Conservation (phyloP, 1,140 invertebrate genomes). For the Drosophila nigrodunni region DNA sequence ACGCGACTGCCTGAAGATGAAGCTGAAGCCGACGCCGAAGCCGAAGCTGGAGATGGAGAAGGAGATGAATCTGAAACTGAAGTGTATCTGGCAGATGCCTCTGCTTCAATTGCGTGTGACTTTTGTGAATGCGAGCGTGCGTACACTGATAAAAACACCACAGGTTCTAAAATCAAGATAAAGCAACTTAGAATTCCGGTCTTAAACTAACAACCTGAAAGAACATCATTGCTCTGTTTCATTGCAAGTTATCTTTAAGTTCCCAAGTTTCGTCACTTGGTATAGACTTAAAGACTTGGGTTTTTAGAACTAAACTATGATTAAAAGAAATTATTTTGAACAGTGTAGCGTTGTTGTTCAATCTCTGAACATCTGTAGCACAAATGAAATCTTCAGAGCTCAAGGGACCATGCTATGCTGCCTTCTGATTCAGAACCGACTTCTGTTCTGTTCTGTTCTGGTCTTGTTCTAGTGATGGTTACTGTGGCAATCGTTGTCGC, state of each 20-base stretch:
- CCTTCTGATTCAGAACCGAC: background rate
- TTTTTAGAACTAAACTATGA: too few relatives aligned
- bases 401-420: slow-evolving; percentile 60
- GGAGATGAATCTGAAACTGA: slow-evolving; percentile 39
- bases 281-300: too few relatives aligned
- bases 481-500: slow-evolving; percentile 65
- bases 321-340: too few relatives aligned
- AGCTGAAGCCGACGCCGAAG: slow-evolving; percentile 40
- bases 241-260: too few relatives aligned
- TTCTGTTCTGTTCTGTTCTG: slow-evolving; percentile 1
- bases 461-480: slow-evolving; percentile 40
- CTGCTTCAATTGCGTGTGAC: slow-evolving; percentile 82
- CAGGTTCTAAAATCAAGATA: too few relatives aligned
- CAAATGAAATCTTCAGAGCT: slow-evolving; percentile 81
- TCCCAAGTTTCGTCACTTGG: too few relatives aligned
- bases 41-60: slow-evolving; percentile 39
- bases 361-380: slow-evolving; percentile 79
- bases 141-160: too few relatives aligned
- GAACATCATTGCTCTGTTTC: too few relatives aligned
- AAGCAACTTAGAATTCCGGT: too few relatives aligned
- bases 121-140: slow-evolving; percentile 45
- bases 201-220: too few relatives aligned
- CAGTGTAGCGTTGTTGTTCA: slow-evolving; percentile 77
- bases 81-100: slow-evolving; percentile 72
- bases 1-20: slow-evolving; percentile 67